A percentile compares a stretch with the other conserved stretches of the same genome.
These are phyloP conservation scores for Sebastes aleutianus DNA, from an alignment of 2,797 vertebrate species.

Conservation along the genomic window DNA sequence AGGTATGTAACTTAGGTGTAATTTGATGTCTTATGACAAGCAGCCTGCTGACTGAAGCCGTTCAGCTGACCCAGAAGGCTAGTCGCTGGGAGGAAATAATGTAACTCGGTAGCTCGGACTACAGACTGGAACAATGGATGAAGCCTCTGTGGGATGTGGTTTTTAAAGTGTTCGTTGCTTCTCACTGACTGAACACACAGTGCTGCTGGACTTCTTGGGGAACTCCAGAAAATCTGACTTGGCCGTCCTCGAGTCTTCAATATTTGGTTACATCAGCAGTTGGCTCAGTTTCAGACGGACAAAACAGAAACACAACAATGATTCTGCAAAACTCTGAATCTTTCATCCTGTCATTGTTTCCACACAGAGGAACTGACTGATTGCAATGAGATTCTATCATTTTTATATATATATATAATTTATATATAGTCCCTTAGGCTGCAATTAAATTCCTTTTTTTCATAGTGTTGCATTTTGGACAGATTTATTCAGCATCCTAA, in stretches of 20 bases:
- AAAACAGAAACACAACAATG: background rate
- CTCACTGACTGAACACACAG: background rate
- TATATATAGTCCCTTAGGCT: no score
- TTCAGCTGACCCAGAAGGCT: background rate
- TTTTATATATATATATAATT: no score
- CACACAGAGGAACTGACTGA: background rate
- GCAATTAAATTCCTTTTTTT: background rate
- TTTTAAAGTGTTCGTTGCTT: background rate
- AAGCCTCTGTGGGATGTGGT: no score
- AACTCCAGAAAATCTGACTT: conserved; percentile 24
- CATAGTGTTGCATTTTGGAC: background rate
- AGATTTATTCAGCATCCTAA: background rate
- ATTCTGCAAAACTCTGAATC: background rate
- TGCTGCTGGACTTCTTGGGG: conserved; percentile 27
- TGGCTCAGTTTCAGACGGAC: background rate
- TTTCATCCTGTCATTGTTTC: background rate
- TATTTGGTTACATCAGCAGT: background rate
- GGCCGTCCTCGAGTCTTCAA: background rate
- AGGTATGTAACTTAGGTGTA: background rate
- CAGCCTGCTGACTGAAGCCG: background rate
- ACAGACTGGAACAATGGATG: no score
- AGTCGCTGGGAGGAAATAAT: no score
- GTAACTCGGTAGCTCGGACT: no score
- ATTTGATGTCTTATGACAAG: background rate
- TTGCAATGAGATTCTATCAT: no score